These are phyloP conservation scores for Cantharis lateralis DNA, from an alignment of 2,888 invertebrate species.

Conservation along the genomic window DNA sequence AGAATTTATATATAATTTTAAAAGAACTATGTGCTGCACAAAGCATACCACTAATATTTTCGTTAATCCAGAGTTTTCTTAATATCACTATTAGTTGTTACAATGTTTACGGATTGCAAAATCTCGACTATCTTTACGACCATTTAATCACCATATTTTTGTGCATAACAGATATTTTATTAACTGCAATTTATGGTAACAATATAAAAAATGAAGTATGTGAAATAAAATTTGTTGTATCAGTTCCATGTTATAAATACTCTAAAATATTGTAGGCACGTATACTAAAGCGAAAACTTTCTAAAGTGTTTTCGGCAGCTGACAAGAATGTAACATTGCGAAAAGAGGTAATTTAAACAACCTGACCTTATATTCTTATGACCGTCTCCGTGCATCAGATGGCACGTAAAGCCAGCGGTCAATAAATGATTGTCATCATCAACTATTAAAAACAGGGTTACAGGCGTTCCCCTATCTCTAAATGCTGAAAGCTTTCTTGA, in stretches of 20 bases:
- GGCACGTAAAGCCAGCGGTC: too few species aligned
- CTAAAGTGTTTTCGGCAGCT: not conserved
- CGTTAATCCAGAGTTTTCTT: not conserved
- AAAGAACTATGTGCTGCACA: not conserved
- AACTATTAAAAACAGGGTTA: too few species aligned
- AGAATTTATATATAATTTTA: not conserved
- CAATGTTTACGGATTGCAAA: not conserved
- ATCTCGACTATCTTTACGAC: fast-evolving
- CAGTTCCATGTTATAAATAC: not conserved
- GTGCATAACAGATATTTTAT: not conserved
- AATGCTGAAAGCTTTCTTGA: too few species aligned
- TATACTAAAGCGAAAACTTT: not conserved
- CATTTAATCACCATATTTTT: not conserved
- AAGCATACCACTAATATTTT: not conserved
- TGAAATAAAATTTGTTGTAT: not conserved
- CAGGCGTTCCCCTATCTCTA: too few species aligned
- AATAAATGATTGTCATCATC: too few species aligned
- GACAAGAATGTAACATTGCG: not conserved
- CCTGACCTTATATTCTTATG: too few species aligned
- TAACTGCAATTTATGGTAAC: not conserved
- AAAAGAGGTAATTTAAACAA: not conserved
- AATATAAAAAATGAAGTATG: not conserved
- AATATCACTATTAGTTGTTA: not conserved
- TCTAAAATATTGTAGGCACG: not conserved
- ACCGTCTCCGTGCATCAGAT: too few species aligned